phyloP scores from a whole-genome alignment of 2,113 vertebrate genomes.

The Nibea albiflora region DNA sequence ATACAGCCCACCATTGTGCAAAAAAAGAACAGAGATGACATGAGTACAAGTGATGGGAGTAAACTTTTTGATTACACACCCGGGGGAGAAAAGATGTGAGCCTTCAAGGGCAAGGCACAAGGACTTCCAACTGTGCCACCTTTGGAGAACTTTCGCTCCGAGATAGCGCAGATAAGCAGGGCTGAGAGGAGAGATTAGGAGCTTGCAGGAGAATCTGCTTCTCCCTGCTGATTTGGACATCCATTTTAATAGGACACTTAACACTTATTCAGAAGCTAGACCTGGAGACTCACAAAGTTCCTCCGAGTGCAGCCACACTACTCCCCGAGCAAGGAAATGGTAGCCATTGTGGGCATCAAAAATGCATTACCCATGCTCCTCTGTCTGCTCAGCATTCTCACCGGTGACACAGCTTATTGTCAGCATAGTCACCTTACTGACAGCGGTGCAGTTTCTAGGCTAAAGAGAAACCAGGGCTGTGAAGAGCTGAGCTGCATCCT shows the following conservation, averaged over 20 bases:
- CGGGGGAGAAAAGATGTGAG: slow-evolving; percentile 31
- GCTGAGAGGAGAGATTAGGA: slow-evolving; percentile 69
- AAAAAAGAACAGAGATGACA: slow-evolving; percentile 17
- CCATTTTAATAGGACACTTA: slow-evolving; percentile 81
- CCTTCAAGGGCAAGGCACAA: slow-evolving; percentile 53
- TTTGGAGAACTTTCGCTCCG: slow-evolving; percentile 58
- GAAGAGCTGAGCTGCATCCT: slow-evolving; percentile 10
- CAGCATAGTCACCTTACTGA: slow-evolving; percentile 51
- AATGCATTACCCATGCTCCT: slow-evolving; percentile 75
- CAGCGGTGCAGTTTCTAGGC: slow-evolving; percentile 59
- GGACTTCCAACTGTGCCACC: slow-evolving; percentile 61
- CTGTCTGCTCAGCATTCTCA: slow-evolving; percentile 72
- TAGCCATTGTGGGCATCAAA: slow-evolving; percentile 74
- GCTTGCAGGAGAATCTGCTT: slow-evolving; percentile 58
- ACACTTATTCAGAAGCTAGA: slow-evolving; percentile 66
- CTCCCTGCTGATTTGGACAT: slow-evolving; percentile 77
- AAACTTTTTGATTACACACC: slow-evolving; percentile 59
- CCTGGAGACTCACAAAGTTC: slow-evolving; percentile 49
- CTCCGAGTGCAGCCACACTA: slow-evolving; percentile 42
- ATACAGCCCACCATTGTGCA: neutral
- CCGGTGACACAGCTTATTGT: slow-evolving; percentile 54
- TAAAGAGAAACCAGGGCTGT: slow-evolving; percentile 31
- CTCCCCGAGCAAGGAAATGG: slow-evolving; percentile 59
- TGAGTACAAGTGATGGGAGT: slow-evolving; percentile 1
- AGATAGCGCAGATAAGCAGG: slow-evolving; percentile 66